Percentiles rank a stretch among this genome's conserved stretches.
These are phyloP conservation scores for Desmodus rotundus DNA, from an alignment of 2,113 vertebrate genomes.

Conservation along the genomic window DNA sequence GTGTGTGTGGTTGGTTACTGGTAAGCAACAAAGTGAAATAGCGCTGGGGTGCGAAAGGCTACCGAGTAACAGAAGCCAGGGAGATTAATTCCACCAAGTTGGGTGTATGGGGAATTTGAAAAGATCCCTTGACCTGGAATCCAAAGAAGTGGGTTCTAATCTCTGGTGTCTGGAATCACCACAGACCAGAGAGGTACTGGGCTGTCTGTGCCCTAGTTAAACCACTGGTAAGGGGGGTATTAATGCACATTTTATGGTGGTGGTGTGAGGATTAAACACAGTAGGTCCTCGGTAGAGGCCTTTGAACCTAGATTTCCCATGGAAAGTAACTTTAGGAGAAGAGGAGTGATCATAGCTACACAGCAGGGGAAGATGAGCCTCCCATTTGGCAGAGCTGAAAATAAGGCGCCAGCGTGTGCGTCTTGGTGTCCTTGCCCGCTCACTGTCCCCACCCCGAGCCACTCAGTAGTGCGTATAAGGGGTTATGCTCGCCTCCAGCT, in stretches of 20 bases:
- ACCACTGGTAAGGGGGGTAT: not conserved
- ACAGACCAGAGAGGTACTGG: not conserved
- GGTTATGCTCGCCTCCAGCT: no score
- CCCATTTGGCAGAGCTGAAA: not conserved
- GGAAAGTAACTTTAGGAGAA: not conserved
- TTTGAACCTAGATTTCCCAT: not conserved
- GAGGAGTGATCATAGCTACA: not conserved
- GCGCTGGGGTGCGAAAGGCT: not conserved
- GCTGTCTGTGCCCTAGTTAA: not conserved
- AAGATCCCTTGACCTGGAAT: not conserved
- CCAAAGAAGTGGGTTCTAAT: not conserved
- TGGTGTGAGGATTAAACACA: not conserved
- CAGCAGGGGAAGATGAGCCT: not conserved
- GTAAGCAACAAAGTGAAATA: not conserved
- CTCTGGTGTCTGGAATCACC: not conserved
- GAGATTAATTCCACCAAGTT: not conserved
- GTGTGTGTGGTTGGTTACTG: no score
- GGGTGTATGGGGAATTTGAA: not conserved
- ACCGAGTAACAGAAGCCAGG: not conserved
- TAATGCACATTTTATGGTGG: not conserved
- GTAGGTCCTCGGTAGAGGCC: not conserved
- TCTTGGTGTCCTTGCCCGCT: not conserved
- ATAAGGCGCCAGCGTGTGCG: accelerated
- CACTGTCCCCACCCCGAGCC: no score
- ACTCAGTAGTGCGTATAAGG: accelerated